A percentile compares a stretch with the other conserved stretches of the same genome.
phyloP scores from a whole-genome alignment of 2,888 invertebrate species.

The Loripinus fragilis region DNA sequence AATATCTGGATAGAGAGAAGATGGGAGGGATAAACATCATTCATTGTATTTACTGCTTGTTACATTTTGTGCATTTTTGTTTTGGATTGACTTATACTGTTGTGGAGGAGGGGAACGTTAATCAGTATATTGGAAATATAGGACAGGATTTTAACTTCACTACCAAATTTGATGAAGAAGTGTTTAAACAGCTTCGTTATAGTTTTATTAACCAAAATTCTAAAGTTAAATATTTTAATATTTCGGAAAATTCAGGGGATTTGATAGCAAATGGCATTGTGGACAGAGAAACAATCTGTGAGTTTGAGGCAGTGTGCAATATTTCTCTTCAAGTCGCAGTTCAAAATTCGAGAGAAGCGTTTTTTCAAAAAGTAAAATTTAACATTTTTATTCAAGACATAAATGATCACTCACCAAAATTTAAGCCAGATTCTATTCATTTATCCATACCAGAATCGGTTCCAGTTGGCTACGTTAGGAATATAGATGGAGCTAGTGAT shows the following conservation, averaged over 20 bases:
- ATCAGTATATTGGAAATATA: conserved; percentile 69
- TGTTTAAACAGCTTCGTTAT: conserved; percentile 63
- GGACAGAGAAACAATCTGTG: conserved; percentile 74
- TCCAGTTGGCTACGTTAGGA: conserved; percentile 57
- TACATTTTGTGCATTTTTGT: conserved; percentile 23
- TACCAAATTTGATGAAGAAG: conserved; percentile 56
- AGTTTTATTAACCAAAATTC: conserved; percentile 68
- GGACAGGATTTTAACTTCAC: conserved; percentile 68
- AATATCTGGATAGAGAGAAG: not conserved
- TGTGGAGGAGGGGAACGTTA: conserved; percentile 50
- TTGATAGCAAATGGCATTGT: conserved; percentile 62
- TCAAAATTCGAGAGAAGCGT: conserved; percentile 69
- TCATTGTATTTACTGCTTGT: conserved; percentile 5
- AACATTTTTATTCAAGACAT: conserved; percentile 76
- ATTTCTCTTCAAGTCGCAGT: conserved; percentile 70
- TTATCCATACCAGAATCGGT: conserved; percentile 72
- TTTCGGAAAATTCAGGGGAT: conserved; percentile 69
- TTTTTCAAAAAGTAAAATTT: conserved; percentile 73
- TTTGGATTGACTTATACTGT: conserved; percentile 54
- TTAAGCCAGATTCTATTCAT: conserved; percentile 59
- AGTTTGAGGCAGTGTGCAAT: conserved; percentile 61
- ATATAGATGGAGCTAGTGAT: conserved; percentile 71
- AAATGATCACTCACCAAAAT: conserved; percentile 79
- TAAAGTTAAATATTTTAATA: conserved; percentile 63
- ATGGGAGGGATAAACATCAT: not conserved